phyloP scores from a whole-genome alignment of 2,797 vertebrate species.

The Dicrostonyx torquatus region DNA sequence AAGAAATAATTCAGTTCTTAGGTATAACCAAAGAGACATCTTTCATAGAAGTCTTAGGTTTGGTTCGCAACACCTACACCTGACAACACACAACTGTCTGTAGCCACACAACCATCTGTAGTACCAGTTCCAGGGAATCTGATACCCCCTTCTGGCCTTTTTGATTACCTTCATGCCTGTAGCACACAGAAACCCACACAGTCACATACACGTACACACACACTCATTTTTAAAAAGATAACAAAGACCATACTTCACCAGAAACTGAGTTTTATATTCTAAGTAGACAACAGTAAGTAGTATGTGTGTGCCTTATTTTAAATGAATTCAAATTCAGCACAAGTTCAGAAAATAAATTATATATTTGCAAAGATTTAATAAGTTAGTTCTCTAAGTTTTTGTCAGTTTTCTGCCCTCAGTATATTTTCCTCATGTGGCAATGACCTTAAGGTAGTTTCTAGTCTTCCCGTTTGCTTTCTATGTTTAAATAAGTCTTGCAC shows the following conservation, averaged over 20 bases:
- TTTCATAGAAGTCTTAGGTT: background rate
- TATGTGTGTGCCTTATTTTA: background rate
- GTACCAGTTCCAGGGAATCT: background rate
- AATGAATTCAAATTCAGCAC: background rate
- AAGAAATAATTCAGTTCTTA: conserved; percentile 10
- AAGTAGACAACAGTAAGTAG: background rate
- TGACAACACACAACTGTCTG: too few species aligned
- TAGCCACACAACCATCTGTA: background rate
- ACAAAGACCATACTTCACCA: background rate
- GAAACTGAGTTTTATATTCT: conserved; percentile 33
- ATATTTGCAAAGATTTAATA: conserved; percentile 24
- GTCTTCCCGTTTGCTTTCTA: background rate
- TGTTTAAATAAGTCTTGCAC: conserved; percentile 58
- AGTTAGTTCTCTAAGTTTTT: background rate
- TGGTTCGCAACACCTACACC: background rate
- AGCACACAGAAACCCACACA: background rate
- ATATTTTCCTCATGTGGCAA: background rate
- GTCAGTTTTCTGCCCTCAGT: background rate
- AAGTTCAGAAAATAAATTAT: background rate
- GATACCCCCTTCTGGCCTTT: background rate
- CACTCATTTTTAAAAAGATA: too few species aligned
- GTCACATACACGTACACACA: background rate
- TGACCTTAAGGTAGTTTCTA: conserved; percentile 9
- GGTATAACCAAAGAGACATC: background rate
- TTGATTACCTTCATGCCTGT: background rate